A percentile compares a stretch with the other conserved stretches of the same genome.
Evolutionary conservation across 2,888 invertebrate species (phyloP).

Genomic region (Panopea generosa): DNA sequence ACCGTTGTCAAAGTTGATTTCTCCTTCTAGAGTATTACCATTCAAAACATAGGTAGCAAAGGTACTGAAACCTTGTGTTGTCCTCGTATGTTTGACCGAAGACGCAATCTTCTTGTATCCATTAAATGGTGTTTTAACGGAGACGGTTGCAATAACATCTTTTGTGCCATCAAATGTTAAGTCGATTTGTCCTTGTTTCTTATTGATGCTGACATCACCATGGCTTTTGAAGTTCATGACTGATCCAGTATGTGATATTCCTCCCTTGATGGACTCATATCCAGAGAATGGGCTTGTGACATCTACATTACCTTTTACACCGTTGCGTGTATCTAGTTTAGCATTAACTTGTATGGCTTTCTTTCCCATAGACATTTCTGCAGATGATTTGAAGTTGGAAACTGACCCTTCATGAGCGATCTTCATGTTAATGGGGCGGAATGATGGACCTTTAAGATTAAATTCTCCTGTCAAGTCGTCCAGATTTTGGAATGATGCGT

Average conservation of each 20-base stretch:
- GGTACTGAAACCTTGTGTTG: conserved; percentile 31
- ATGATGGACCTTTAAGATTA: conserved; percentile 40
- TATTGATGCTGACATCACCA: conserved; percentile 27
- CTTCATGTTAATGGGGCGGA: conserved; percentile 29
- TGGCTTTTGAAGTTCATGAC: conserved; percentile 37
- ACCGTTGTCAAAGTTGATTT: conserved; percentile 13
- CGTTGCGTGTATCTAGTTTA: conserved; percentile 28
- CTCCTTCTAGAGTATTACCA: conserved; percentile 26
- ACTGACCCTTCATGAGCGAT: conserved; percentile 35
- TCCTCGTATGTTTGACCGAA: conserved; percentile 28
- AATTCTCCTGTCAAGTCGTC: conserved; percentile 38
- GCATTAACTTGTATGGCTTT: conserved; percentile 21
- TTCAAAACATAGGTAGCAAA: conserved; percentile 9
- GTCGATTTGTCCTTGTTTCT: conserved; percentile 19
- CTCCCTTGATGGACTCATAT: conserved; percentile 21
- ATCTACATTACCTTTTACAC: conserved; percentile 19
- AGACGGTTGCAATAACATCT: conserved; percentile 18
- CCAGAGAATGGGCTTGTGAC: conserved; percentile 35
- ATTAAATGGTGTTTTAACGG: conserved; percentile 30
- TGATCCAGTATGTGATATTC: conserved; percentile 34
- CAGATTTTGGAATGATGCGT: conserved; percentile 38
- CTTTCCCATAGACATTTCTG: conserved; percentile 30
- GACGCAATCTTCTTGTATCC: conserved; percentile 29
- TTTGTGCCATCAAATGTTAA: conserved; percentile 19
- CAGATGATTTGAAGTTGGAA: conserved; percentile 38